Evolutionary conservation across 2,888 invertebrate species (phyloP), one percentile per base, ranked within the genome.

Genomic region (Heliconius ismenius): DNA sequence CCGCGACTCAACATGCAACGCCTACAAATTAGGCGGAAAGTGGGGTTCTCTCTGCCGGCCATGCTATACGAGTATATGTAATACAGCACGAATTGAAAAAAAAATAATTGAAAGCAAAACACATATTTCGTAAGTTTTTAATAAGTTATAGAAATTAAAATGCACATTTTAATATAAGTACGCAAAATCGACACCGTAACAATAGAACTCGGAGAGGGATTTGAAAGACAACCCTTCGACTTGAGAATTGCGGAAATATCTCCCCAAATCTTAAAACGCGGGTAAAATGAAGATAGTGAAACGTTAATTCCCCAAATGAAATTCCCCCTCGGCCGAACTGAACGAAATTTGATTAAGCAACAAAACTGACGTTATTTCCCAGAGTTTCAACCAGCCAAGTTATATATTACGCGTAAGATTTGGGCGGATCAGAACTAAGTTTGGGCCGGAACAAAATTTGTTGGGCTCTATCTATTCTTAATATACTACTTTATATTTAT

Each of bases 321-420:
- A 91, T 89, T 89, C 85, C 83, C 82, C 84, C 84, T 81, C 83
- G 75, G 84, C 84, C 83, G 79, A 89, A 87, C 86, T 88, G 89
- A 89, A 89, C 87, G 86, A 90, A 90, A 92, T 92, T 92, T 92
- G 93, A 93, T 93, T 92, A 92, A 90, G 88, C 88, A 89, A 88
- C 88, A 89, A 86, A 86, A 84, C 89, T 89, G 89, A 90, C 89
- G 89, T 91, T 89, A 91, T 88, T 90, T 88, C 87, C 87, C 83
- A 79, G 81, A 82, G 82, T 80, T 79, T 74, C 76, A 68, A 75
- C 73, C 77, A 74, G 77, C 80, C 76, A 80, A 81, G 78, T 76
- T 80, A 78, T 79, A 79, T 78, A 77, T 78, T 79, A 24, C 54
- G 58, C 58, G 69, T 28, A 70, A 79, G 79, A 80, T 80, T 76